phyloP scores from a whole-genome alignment of 1,140 invertebrate genomes.

The Neuroterus valhalla region DNA sequence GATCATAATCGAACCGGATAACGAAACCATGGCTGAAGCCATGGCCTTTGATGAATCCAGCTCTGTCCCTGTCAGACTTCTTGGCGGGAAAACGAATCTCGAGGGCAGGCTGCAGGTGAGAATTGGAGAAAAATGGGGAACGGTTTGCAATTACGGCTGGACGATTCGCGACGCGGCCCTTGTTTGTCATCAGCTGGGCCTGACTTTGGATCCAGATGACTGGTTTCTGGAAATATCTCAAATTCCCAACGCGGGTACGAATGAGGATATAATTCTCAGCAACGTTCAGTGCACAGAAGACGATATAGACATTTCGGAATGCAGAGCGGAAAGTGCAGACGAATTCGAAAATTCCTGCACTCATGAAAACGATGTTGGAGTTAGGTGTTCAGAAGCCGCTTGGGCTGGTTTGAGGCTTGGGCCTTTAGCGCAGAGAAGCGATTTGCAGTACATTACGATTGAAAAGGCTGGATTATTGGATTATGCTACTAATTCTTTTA shows the following conservation, averaged over 20 bases:
- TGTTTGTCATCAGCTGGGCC: conserved; percentile 96
- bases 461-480: conserved; percentile 96
- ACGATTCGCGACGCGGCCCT: conserved; percentile 92
- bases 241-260: conserved; percentile 85
- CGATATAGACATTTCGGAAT: conserved; percentile 94
- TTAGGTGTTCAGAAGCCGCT: conserved; percentile 90
- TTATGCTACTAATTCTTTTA: conserved; percentile 92
- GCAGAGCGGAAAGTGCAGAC: conserved; percentile 84
- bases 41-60: conserved; percentile 66
- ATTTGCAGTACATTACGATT: conserved; percentile 91
- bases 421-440: conserved; percentile 88
- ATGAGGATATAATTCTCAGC: conserved; percentile 86
- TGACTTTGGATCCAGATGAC: conserved; percentile 93
- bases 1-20: conserved; percentile 78
- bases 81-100: conserved; percentile 83
- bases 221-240: conserved; percentile 89
- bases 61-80: conserved; percentile 82
- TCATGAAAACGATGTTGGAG: conserved; percentile 90
- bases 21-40: conserved; percentile 74
- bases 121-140: conserved; percentile 93
- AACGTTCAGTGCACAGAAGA: conserved; percentile 94
- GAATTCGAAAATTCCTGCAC: conserved; percentile 94
- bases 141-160: conserved; percentile 98
- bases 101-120: conserved; percentile 88
- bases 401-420: conserved; percentile 96